Evolutionary conservation across 2,888 invertebrate species (phyloP), one percentile per base, ranked within the genome.

Genomic region (Apantesis nais): DNA sequence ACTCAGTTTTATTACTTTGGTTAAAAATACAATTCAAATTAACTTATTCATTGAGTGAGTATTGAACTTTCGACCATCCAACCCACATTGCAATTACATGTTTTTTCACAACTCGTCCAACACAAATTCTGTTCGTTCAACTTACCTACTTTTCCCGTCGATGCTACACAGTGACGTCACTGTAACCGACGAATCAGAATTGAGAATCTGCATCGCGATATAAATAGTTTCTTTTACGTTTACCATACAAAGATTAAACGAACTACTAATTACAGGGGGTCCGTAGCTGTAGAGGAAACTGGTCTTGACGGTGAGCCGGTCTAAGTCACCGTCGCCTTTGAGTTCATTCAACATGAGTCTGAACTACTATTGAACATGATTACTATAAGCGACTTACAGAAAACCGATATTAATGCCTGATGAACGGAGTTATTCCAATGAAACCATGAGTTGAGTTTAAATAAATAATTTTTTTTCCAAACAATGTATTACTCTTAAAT

Each of bases 141-240:
- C 41, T 67, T 62, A 34, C 22, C 39, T 9, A 37, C 52, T 14
- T 29, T 61, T 29, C n/a, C 22, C 31, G 34, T 62, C 44, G 31
- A 63, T 25, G 14, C 12, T 55, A 12, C 63, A 19, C 12, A 3
- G 1, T 68, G 58, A 76, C 83, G 83, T 82, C 81, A 82, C 31
- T 0, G 8, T 1, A 64, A 58, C 58, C 44, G 37, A 72, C 82
- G 76, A 82, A 80, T 80, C 52, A 65, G 71, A 22, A 44, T 14
- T 16, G 39, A 25, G 9, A 58, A 62, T 75, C 87, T 90, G 79
- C 76, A 89, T 85, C 90, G 77, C 90, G 87, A 75, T 85, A 81
- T 75, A 68, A 62, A 84, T 83, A 83, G 90, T 88, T 90, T 85
- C 74, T 5, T 16, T 2, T 0, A 22, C 9, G n/a, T n/a, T 52